Evolutionary conservation across 2,888 invertebrate genomes (phyloP), one percentile per base, ranked within the genome.

Genomic region (Orchesellides sinensis): DNA sequence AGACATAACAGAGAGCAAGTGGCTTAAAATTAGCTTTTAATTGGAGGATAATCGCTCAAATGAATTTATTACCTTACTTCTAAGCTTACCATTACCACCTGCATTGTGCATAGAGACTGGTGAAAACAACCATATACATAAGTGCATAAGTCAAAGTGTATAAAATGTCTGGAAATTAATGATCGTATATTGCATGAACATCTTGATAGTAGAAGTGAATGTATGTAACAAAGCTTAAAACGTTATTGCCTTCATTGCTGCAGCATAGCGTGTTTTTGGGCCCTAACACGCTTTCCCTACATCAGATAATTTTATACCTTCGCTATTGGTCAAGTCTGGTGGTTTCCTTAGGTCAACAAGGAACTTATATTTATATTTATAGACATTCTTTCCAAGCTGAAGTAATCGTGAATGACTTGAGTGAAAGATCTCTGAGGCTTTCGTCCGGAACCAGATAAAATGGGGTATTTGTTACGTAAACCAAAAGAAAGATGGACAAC

Each of bases 371-470:
- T 2, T 32, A 32, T 10, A 6, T 32, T 32, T 32, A 32, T 40
- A 40, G 10, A 8, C n/a, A 49, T 19, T 3, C 17, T 3, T 3
- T 49, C 6, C 19, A 25, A 1, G 61, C n/a, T 61, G 12, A 61
- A 61, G 2, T n/a, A 12, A 61, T 66, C 14, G 27, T 47, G 54
- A 59, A 6, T 61, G 56, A 45, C 47, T 69, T n/a, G 61, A 59
- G 63, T 63, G 45, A 70, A 61, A 23, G 32, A 70, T 70, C 61
- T 63, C 63, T 21, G 61, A 78, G 52, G 78, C 78, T 78, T 78
- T 78, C 69, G 77, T 78, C 77, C 69, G 77, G 77, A 78, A 78
- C 77, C 61, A 70, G 78, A 78, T 78, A 78, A 78, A 78, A 52
- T 63, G 40, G 70, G 49, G 61, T 63, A 68, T 77, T 78, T 70